phyloP scores from a whole-genome alignment of 2,113 vertebrate genomes.

The Phrynocephalus versicolor region DNA sequence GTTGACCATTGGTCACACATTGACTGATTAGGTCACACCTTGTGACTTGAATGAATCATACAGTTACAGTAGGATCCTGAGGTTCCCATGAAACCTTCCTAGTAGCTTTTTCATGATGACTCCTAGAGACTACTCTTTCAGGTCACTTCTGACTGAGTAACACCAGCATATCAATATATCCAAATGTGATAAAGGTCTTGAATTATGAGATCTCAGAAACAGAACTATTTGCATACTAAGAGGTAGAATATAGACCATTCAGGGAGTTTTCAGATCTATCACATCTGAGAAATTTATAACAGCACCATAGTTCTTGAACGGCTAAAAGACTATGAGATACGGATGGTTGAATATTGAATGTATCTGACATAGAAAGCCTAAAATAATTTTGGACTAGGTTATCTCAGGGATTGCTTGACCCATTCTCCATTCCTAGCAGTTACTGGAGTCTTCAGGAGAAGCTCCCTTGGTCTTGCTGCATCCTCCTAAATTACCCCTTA shows the following conservation, averaged over 20 bases:
- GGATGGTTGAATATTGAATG: neutral
- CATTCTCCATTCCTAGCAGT: neutral
- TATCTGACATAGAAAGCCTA: too few relatives aligned
- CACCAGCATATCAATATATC: neutral
- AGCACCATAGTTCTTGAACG: neutral
- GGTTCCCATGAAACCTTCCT: constrained; percentile 16
- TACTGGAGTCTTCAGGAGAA: neutral
- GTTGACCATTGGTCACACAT: constrained; percentile 61
- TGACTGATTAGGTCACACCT: constrained; percentile 65
- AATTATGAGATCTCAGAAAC: neutral
- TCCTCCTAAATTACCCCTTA: too few relatives aligned
- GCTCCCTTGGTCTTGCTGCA: neutral
- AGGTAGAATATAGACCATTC: neutral
- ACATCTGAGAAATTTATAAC: neutral
- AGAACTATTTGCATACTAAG: neutral
- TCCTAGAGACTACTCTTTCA: neutral
- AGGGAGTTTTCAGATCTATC: too few relatives aligned
- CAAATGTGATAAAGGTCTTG: neutral
- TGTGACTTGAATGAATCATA: constrained; percentile 59
- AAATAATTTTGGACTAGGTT: too few relatives aligned
- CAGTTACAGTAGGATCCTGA: constrained; percentile 27
- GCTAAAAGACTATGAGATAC: neutral
- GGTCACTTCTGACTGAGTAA: neutral
- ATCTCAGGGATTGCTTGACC: too few relatives aligned
- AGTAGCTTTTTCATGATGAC: neutral